Base-by-base conservation (phyloP, 35 echinoderm and acorn worm genomes). In the Lytechinus pictus region DNA sequence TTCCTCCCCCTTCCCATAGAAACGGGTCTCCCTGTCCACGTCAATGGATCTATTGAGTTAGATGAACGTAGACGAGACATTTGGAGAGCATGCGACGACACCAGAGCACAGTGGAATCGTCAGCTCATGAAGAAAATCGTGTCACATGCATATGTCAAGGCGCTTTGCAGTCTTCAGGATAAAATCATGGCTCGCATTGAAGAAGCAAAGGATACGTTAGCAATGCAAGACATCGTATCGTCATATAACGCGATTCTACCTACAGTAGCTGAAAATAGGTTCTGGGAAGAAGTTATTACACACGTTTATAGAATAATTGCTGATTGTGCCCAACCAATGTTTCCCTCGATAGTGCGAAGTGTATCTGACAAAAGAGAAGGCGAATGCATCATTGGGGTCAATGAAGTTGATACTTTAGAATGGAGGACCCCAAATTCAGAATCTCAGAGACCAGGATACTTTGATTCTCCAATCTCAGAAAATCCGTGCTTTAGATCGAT, bases 1-100 rank as follows among this genome's bases (percentile, higher is more conserved):
- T 96, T 97, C 10, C 94, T 97, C 24, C 97, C 97, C 52, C 89
- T 97, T 27, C 97, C 95, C 19, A 96, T 97, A 52, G 44, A 96
- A 57, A 97, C 97, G 8, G 28, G 95, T 29, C 89, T 97, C 8
- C 97, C 97, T 19, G 95, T 97, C 12, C 95, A 97, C 92, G 95
- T 97, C 27, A 92, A 97, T 92, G 97, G 97, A 14, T 92, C 51
- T 24, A 96, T 97, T 96, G 97, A 91, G 29, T 54, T 97, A 27
- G 97, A 96, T 89, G 87, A 92, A 27, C 44, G 91, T 4, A 91
- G 91, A 29, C 10, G 94, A 10, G 93, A 89, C 61, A 55, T 97
- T 33, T 71, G 60, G 52, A 93, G 94, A 93, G 96, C 57, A 28
- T 27, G 16, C 1, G 94, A 79, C 10, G 92, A 95, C 92, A 24